Percentiles rank a stretch among this genome's conserved stretches.
These are phyloP conservation scores for Ailurus styani DNA, from an alignment of 2,113 vertebrate genomes.

Conservation along the genomic window DNA sequence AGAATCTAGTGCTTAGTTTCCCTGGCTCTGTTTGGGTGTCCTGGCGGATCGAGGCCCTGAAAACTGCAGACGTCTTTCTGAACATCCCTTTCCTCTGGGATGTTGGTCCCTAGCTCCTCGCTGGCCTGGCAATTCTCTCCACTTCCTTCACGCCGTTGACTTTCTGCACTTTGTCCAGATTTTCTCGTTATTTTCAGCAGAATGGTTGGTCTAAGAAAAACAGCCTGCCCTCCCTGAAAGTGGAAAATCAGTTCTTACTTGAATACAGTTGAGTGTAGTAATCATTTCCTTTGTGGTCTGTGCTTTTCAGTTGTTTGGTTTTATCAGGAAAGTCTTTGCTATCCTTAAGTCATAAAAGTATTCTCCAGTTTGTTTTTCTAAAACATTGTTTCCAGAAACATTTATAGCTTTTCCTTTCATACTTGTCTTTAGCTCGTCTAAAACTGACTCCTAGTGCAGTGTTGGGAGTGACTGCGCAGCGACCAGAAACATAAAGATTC, in stretches of 20 bases:
- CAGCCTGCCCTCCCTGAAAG: background rate
- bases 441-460: fast-evolving
- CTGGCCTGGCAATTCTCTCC: background rate
- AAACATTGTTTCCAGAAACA: background rate
- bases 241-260: background rate
- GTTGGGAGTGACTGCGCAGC: fast-evolving
- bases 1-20: background rate
- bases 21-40: background rate
- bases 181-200: background rate
- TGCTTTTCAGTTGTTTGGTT: fast-evolving
- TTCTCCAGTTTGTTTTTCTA: background rate
- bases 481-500: too few species aligned
- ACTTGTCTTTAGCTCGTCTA: fast-evolving
- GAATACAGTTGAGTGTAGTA: fast-evolving
- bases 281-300: fast-evolving
- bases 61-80: background rate
- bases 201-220: background rate
- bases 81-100: background rate
- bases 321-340: background rate
- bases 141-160: background rate
- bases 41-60: background rate
- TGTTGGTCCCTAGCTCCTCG: background rate
- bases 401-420: fast-evolving
- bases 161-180: background rate
- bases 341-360: background rate